phyloP scores from a whole-genome alignment of 1,140 invertebrate genomes.

The Drosophila subpulchrella region DNA sequence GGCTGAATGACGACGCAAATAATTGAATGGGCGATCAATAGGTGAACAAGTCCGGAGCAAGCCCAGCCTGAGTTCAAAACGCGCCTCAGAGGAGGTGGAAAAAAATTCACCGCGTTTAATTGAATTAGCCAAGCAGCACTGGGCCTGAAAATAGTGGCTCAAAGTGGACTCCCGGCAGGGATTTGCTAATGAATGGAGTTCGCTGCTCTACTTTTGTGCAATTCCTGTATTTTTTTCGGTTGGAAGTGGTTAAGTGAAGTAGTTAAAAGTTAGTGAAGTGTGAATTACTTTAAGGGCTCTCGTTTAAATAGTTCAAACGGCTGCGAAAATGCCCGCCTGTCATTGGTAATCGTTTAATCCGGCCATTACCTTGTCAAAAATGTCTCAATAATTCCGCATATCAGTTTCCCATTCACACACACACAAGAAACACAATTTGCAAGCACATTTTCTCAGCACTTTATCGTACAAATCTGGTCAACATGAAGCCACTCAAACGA shows the following conservation, averaged over 20 bases:
- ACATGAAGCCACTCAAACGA: not conserved
- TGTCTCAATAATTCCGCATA: slow-evolving; percentile 6
- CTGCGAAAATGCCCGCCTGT: not conserved
- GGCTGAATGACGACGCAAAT: slow-evolving; percentile 66
- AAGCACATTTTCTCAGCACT: slow-evolving; percentile 23
- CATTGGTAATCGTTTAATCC: slow-evolving; percentile 26
- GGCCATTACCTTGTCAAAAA: slow-evolving; percentile 27
- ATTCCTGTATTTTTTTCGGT: no score
- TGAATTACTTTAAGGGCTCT: not conserved
- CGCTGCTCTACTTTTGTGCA: slow-evolving; percentile 2
- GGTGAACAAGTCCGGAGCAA: slow-evolving; percentile 62
- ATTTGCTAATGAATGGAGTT: slow-evolving; percentile 41
- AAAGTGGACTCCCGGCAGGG: slow-evolving; percentile 8
- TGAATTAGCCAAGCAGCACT: slow-evolving; percentile 37
- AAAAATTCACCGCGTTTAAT: slow-evolving; percentile 20
- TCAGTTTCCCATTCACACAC: slow-evolving; percentile 24
- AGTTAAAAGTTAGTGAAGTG: slow-evolving; percentile 20
- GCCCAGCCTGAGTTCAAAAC: slow-evolving; percentile 33
- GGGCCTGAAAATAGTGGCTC: slow-evolving; percentile 15
- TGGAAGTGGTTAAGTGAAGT: not conserved
- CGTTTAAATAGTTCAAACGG: slow-evolving; percentile 4
- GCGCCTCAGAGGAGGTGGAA: slow-evolving; percentile 17
- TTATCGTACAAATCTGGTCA: slow-evolving; percentile 31
- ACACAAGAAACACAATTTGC: slow-evolving; percentile 19
- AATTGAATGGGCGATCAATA: slow-evolving; percentile 77